Evolutionary conservation across 2,797 vertebrate species (phyloP).

Genomic region (Menidia menidia): DNA sequence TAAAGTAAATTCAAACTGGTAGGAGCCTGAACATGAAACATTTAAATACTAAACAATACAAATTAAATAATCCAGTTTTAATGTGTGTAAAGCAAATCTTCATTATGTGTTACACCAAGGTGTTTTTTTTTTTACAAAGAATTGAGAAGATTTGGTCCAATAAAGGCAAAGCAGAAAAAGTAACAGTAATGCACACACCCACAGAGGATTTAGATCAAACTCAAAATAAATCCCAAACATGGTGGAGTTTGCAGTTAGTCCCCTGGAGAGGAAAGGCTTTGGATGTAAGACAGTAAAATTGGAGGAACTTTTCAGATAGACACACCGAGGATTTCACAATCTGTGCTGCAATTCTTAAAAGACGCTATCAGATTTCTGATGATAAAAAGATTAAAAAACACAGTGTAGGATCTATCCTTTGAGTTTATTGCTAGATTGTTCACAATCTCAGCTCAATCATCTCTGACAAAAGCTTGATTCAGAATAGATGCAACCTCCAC

Average conservation of each 20-base stretch:
- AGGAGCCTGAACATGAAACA: no score
- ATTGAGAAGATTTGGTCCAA: no score
- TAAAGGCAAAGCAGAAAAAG: no score
- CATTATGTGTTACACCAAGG: no score
- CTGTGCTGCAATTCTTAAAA: slow-evolving; percentile 20
- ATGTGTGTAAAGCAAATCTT: no score
- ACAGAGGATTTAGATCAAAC: background rate
- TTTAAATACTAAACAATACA: no score
- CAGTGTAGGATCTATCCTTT: slow-evolving; percentile 32
- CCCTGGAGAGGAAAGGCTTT: slow-evolving; percentile 12
- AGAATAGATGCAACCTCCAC: slow-evolving; percentile 62
- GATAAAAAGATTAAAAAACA: slow-evolving; percentile 48
- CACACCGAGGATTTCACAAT: slow-evolving; percentile 12
- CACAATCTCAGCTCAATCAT: slow-evolving; percentile 76
- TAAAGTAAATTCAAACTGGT: no score
- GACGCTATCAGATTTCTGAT: slow-evolving; percentile 24
- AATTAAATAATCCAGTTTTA: no score
- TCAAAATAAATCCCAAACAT: background rate
- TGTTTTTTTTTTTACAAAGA: no score
- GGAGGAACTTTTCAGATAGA: slow-evolving; percentile 4
- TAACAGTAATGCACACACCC: no score
- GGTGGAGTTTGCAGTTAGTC: background rate
- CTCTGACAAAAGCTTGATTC: slow-evolving; percentile 79
- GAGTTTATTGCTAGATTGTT: slow-evolving; percentile 55
- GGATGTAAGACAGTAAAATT: slow-evolving; percentile 3